Evolutionary conservation across 2,797 vertebrate species (phyloP).

Genomic region (Takifugu rubripes): DNA sequence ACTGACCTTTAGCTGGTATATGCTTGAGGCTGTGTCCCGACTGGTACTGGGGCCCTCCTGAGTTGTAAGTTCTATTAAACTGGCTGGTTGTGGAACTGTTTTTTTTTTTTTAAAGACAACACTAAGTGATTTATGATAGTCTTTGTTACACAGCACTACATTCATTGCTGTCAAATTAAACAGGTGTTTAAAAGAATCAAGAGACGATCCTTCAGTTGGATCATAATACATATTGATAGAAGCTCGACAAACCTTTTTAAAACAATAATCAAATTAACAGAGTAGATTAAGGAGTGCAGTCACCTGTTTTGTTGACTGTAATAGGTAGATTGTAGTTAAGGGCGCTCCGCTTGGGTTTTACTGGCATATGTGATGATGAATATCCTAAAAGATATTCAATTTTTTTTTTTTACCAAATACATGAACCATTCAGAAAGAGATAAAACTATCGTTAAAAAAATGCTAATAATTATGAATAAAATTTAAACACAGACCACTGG

Average conservation of each 20-base stretch:
- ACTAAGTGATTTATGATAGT: too few species aligned
- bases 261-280: too few species aligned
- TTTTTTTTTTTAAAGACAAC: too few species aligned
- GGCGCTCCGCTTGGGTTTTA: slow-evolving; percentile 93
- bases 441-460: neutral
- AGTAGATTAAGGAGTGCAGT: slow-evolving; percentile 11
- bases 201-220: too few species aligned
- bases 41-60: slow-evolving; percentile 71
- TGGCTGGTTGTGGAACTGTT: slow-evolving; percentile 81
- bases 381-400: slow-evolving; percentile 72
- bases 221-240: too few species aligned
- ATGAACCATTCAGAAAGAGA: neutral
- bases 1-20: slow-evolving; percentile 88
- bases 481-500: neutral
- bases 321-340: slow-evolving; percentile 91
- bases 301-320: slow-evolving; percentile 88
- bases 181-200: too few species aligned
- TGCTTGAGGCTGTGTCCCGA: slow-evolving; percentile 62
- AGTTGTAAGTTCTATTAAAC: slow-evolving; percentile 80
- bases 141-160: too few species aligned
- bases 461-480: neutral
- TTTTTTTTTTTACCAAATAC: too few species aligned
- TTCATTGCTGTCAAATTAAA: too few species aligned
- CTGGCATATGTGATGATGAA: slow-evolving; percentile 81
- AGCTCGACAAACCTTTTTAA: too few species aligned